phyloP scores from a whole-genome alignment of 2,797 vertebrate species.

The Octomys mimax region DNA sequence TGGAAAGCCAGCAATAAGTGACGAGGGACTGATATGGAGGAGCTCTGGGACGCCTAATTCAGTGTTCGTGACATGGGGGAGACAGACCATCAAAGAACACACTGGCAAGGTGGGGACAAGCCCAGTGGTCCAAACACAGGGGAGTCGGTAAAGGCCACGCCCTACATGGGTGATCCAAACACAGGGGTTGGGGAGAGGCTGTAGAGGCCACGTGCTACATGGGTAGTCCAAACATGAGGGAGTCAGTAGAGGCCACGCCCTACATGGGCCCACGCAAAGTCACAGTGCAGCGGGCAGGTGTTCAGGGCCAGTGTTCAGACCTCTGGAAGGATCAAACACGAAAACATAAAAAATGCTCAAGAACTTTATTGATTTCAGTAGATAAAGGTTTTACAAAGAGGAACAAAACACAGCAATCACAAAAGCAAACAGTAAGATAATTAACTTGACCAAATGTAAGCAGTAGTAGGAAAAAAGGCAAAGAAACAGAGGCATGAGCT shows the following conservation, averaged over 20 bases:
- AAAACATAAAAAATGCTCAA: not conserved
- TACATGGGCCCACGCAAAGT: not conserved
- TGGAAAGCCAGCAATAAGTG: not conserved
- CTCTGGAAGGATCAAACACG: not conserved
- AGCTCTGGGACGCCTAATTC: not conserved
- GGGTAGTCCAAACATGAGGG: too few relatives aligned
- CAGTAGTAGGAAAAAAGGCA: not conserved
- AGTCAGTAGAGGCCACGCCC: too few relatives aligned
- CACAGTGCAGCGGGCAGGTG: not conserved
- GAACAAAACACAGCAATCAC: not conserved
- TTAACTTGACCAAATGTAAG: slow-evolving; percentile 1
- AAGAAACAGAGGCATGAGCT: not conserved
- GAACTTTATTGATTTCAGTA: not conserved
- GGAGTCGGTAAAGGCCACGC: too few relatives aligned
- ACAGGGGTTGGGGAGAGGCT: too few relatives aligned
- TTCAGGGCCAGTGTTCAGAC: not conserved
- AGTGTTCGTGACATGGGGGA: too few relatives aligned
- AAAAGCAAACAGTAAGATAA: not conserved
- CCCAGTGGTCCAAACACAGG: too few relatives aligned
- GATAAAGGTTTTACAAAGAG: not conserved
- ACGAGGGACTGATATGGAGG: not conserved
- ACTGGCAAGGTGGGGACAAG: not conserved
- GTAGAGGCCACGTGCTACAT: too few relatives aligned
- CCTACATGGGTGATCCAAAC: too few relatives aligned
- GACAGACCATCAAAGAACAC: not conserved